Evolutionary conservation across 2,797 vertebrate genomes (phyloP).

Genomic region (Carapus acus): DNA sequence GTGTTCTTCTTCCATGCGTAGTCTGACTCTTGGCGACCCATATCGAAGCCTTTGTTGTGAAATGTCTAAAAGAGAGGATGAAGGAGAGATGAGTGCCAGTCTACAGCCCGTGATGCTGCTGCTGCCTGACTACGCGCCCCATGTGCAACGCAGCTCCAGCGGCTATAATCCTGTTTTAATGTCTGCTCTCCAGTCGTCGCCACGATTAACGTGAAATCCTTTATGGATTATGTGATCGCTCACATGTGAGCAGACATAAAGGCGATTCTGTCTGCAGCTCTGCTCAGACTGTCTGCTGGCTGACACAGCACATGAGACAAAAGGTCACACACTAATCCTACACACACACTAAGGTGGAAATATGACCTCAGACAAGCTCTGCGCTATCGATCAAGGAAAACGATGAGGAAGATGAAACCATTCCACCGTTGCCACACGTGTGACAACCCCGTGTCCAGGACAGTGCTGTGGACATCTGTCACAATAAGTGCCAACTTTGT

Average conservation of each 20-base stretch:
- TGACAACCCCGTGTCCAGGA: no score
- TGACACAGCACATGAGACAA: constrained; percentile 9
- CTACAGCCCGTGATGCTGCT: background rate
- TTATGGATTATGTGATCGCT: constrained; percentile 33
- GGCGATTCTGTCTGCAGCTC: constrained; percentile 23
- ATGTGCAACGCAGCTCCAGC: background rate
- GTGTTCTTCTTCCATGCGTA: constrained; percentile 90
- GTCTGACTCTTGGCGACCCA: constrained; percentile 83
- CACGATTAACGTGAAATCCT: constrained; percentile 14
- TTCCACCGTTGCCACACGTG: no score
- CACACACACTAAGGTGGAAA: background rate
- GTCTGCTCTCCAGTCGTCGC: constrained; percentile 16
- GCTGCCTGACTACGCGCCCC: background rate
- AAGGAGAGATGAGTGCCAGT: constrained; percentile 5
- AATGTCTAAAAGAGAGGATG: constrained; percentile 59
- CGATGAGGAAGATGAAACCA: no score
- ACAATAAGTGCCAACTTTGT: no score
- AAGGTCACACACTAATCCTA: constrained; percentile 36
- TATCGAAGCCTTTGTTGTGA: constrained; percentile 71
- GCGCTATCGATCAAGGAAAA: no score
- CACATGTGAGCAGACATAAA: constrained; percentile 24
- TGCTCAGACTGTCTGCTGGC: constrained; percentile 46
- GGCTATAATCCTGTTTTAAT: constrained; percentile 12
- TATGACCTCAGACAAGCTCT: no score
- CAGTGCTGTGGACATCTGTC: no score